These are phyloP conservation scores for Aselliscus stoliczkanus DNA, from an alignment of 2,797 vertebrate genomes.

Conservation along the genomic window DNA sequence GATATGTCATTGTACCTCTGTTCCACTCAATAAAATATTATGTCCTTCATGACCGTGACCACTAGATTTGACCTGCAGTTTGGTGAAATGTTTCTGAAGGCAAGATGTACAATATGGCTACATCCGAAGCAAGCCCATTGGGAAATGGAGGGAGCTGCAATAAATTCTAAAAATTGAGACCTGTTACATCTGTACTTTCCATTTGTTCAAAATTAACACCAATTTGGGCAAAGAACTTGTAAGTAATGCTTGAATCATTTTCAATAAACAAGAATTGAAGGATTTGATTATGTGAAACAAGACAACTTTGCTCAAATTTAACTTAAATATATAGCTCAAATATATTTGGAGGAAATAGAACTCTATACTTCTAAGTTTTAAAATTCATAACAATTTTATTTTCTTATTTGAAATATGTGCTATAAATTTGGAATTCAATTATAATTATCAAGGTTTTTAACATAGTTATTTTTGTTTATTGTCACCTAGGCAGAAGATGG, in stretches of 20 bases:
- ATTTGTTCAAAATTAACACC: not conserved
- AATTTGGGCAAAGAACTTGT: not conserved
- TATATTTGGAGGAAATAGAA: constrained; percentile 14
- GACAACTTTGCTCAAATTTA: not conserved
- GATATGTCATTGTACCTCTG: not conserved
- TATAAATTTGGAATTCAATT: not conserved
- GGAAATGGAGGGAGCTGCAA: not conserved
- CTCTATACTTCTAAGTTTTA: not conserved
- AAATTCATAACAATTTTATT: not conserved
- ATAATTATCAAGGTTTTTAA: constrained; percentile 1
- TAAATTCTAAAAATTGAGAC: not conserved
- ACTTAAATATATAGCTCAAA: not conserved
- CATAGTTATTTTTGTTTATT: not conserved
- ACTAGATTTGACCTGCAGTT: not conserved
- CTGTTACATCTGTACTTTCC: not conserved
- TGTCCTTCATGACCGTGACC: not conserved
- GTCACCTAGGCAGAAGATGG: not conserved
- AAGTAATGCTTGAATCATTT: not conserved
- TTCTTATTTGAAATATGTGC: not conserved
- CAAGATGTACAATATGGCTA: not conserved
- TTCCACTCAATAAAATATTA: not conserved
- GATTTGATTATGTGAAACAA: not conserved
- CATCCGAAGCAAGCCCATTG: not conserved
- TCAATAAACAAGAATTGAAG: not conserved
- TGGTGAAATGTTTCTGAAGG: not conserved